Base-by-base conservation (phyloP, 2,888 invertebrate genomes). In the Anodontia alba region DNA sequence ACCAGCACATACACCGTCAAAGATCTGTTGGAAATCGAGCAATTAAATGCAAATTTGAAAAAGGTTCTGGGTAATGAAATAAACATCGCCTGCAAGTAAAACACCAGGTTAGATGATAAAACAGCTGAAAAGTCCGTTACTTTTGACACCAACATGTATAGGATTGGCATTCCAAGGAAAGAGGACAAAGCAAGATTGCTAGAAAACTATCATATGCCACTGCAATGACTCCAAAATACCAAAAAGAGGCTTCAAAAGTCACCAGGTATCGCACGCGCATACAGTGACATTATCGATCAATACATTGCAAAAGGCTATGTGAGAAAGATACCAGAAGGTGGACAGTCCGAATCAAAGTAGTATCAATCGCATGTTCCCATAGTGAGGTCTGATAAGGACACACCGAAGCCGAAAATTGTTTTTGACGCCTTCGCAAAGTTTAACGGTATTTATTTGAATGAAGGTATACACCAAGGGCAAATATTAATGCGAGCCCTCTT, bases 351-450 rank as follows among this genome's bases (percentile, higher is more conserved):
- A 23, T 42, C 36, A 33, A 42, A 49, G 38, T 85, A 81, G 85
- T 81, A 71, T 67, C 46, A 82, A 26, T 80, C 80, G 15, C 82
- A 84, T 46, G 74, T 80, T 57, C 72, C 82, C 15, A 78, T 82
- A 29, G 26, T 80, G 10, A 51, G 62, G 8, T 69, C 75, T 15
- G 71, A 81, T 8, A 86, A 80, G 57, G 29, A 51, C 1, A 83
- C 83, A 7, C 77, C 76, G 33, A 83, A 80, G 54, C 68, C 69
- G 10, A 43, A 86, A 26, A 78, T 87, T 17, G 83, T 87, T 0
- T 86, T 87, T 71, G 81, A 87, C 62, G 82, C 83, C 29, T 82
- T 77, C 5, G 83, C 84, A 8, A 79, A 71, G 46, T 74, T 31
- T 46, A 10, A 74, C 15, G 80, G 73, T 2, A 23, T 78, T 20